Evolutionary conservation across 2,888 invertebrate genomes (phyloP).

Genomic region (Acleris holmiana): DNA sequence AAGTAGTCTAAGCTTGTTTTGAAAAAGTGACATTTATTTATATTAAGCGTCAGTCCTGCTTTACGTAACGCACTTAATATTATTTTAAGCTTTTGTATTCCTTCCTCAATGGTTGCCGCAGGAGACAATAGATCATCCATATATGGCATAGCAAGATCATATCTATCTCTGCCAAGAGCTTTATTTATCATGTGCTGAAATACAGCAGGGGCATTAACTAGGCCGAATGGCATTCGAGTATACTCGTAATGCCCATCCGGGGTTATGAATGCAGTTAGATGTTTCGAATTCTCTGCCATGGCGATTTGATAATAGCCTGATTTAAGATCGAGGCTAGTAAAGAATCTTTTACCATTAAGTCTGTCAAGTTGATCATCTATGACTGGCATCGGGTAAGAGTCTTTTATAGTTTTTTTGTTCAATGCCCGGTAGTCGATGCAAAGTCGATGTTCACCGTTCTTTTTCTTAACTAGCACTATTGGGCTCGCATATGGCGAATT

Average conservation of each 20-base stretch:
- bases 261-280: slow-evolving; percentile 12
- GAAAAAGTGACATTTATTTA: slow-evolving; percentile 25
- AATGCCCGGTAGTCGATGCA: slow-evolving; percentile 42
- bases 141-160: slow-evolving; percentile 39
- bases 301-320: slow-evolving; percentile 8
- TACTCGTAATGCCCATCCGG: too few relatives aligned
- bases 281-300: slow-evolving; percentile 35
- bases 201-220: too few relatives aligned
- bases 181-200: slow-evolving; percentile 46
- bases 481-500: slow-evolving; percentile 6
- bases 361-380: slow-evolving; percentile 51
- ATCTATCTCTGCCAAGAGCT: slow-evolving; percentile 31
- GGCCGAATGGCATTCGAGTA: too few relatives aligned
- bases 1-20: slow-evolving; percentile 1
- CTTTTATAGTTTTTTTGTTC: slow-evolving; percentile 44
- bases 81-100: slow-evolving; percentile 25
- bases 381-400: slow-evolving; percentile 47
- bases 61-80: slow-evolving; percentile 32
- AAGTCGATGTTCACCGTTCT: slow-evolving; percentile 42
- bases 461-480: slow-evolving; percentile 38
- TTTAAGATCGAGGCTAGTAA: slow-evolving; percentile 40
- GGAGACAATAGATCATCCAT: slow-evolving; percentile 49
- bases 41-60: slow-evolving; percentile 35
- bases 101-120: slow-evolving; percentile 37
- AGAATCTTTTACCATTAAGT: slow-evolving; percentile 43